These are phyloP conservation scores for Pelosia muscerda DNA, from an alignment of 2,888 invertebrate species.

Conservation along the genomic window DNA sequence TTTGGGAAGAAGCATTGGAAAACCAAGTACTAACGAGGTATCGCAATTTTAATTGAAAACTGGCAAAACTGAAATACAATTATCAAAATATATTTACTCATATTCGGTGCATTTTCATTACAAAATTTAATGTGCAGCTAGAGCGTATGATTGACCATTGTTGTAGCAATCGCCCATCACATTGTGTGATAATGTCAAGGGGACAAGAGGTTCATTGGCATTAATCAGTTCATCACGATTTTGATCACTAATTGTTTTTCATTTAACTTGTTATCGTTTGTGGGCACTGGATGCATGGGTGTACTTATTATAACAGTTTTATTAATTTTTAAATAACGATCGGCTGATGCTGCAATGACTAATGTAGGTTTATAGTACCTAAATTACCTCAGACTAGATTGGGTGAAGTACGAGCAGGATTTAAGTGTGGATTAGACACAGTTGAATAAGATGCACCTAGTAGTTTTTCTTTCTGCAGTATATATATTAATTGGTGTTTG, in stretches of 20 bases:
- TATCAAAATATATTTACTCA: slow-evolving; percentile 6
- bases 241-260: slow-evolving; percentile 13
- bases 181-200: slow-evolving; percentile 41
- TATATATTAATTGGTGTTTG: no score
- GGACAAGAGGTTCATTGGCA: slow-evolving; percentile 29
- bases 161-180: slow-evolving; percentile 44
- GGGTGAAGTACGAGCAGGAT: background rate
- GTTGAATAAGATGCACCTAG: no score
- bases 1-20: background rate
- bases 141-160: slow-evolving; percentile 44
- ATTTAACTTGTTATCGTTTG: slow-evolving; percentile 15
- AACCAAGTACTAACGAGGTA: background rate
- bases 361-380: background rate
- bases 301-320: background rate
- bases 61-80: background rate
- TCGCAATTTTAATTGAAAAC: background rate
- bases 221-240: slow-evolving; percentile 17
- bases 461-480: no score
- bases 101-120: background rate
- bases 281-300: background rate
- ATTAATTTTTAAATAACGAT: background rate
- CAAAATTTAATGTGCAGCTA: background rate
- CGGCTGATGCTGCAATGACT: background rate
- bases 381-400: background rate
- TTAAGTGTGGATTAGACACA: no score